Base-by-base conservation (phyloP, 2,888 invertebrate genomes). In the Macrophya annulata region DNA sequence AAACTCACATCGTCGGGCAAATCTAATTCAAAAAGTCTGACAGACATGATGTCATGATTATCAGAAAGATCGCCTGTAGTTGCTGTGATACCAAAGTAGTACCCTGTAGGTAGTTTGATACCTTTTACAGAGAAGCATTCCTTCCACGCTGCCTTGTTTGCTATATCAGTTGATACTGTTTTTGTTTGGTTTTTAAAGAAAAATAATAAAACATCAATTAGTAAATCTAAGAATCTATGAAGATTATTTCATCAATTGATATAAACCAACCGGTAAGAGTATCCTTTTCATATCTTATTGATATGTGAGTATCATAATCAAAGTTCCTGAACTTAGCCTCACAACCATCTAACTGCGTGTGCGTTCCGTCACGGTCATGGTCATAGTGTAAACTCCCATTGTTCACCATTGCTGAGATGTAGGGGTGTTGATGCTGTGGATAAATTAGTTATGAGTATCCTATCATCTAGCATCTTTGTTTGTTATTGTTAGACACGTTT, bases 321-420 rank as follows among this genome's bases (percentile, higher is more conserved):
- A 96, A 93, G 94, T 99, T 99, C 84, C 99, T 95, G 93, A 99
- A 98, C 92, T 98, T 98, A 10, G 98, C 98, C 93, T 99, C 99
- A 94, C 99, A 99, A 43, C 99, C 99, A 21, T 99, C 97, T 17
- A 99, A 93, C 94, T 99, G 98, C 0, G 99, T 99, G 93, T 99
- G 99, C 0, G 99, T 99, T 76, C 99, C 99, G 94, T 99, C 99
- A 72, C 98, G 95, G 92, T 99, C 99, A 93, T 99, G 99, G 94
- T 99, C 99, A 93, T 99, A 99, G 92, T 97, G 97, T 86, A 98
- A 94, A 1, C 97, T 95, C 21, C 99, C 99, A 94, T 99, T 99
- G 94, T 98, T 99, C 3, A 99, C 96, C 99, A 99, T 99, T 4
- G 98, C 99, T 84, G 99, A 99, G 90, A 99, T 96, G 94, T 98